Conservation (phyloP, 2,797 vertebrate species). For the Helostoma temminkii region DNA sequence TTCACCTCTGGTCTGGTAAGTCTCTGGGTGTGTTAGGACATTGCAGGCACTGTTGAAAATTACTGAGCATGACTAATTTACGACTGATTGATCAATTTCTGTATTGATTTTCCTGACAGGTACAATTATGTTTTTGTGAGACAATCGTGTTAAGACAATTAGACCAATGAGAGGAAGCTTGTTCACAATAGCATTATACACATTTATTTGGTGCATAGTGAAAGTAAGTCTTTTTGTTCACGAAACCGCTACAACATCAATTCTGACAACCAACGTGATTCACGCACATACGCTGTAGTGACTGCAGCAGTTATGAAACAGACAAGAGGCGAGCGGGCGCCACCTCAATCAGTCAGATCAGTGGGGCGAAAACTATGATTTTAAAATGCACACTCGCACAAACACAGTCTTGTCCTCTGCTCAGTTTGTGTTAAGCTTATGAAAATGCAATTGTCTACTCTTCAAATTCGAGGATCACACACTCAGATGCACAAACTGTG, state of each 20-base stretch:
- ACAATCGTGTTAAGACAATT: constrained; percentile 1
- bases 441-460: constrained; percentile 53
- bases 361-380: constrained; percentile 64
- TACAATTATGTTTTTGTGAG: background rate
- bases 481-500: constrained; percentile 62
- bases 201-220: background rate
- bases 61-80: background rate
- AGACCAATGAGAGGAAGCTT: constrained; percentile 28
- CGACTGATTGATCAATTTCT: background rate
- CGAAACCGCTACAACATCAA: constrained; percentile 26
- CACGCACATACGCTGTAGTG: constrained; percentile 46
- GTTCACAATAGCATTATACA: constrained; percentile 18
- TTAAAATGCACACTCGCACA: constrained; percentile 49
- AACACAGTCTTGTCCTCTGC: constrained; percentile 12
- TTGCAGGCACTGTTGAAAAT: background rate
- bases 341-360: constrained; percentile 76
- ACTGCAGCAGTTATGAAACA: constrained; percentile 67
- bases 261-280: constrained; percentile 31
- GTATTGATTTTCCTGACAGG: no score
- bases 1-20: no score
- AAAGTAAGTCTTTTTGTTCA: constrained; percentile 32
- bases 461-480: constrained; percentile 25
- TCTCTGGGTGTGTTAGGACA: background rate
- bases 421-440: constrained; percentile 38
- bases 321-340: constrained; percentile 63